Base-by-base conservation (phyloP, 2,113 vertebrate species). In the human (Homo sapiens) region DNA sequence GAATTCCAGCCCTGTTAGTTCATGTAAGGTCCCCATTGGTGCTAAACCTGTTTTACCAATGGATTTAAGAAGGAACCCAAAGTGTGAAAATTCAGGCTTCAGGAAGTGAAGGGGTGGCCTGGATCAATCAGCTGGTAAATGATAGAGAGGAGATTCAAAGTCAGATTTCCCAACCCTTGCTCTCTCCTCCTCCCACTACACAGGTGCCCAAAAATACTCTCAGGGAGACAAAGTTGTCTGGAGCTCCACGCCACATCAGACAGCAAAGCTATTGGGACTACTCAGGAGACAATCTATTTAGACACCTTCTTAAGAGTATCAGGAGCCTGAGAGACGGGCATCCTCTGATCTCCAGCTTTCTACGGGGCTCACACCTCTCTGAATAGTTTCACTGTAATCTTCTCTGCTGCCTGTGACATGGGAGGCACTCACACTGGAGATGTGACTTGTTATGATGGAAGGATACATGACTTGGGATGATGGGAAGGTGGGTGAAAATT, bases 341-440 rank as follows among this genome's bases (percentile, higher is more conserved):
- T 3, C 6, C 11, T 55, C 50, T 20, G 17, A 23, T 68, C 83
- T 27, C 0, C 0, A 76, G 55, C 66, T 68, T 27, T 52, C 86
- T 3, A 5, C 1, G 27, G 32, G n/a, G 8, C 50, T 61, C 3
- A 23, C 2, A 3, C 48, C 43, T 81, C 89, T 79, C 59, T 59
- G 59, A 81, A 57, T 25, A 38, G 38, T 50, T 38, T 90, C 38
- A 35, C 59, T 27, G 4, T 38, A 35, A 20, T 27, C 30, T 48
- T 22, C 30, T 48, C 6, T 0, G 4, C 8, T 22, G 61, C 59
- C 43, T 43, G 50, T 25, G 23, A 11, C 8, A 0, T 0, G 52
- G 52, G 52, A 78, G 14, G 48, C 22, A 10, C 12, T 68, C 32
- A 9, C 30, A 32, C 43, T 27, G 32, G 61, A 68, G 43, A 50